These are phyloP conservation scores for Drosophila ficusphila DNA, from an alignment of 1,140 invertebrate species.

Conservation along the genomic window DNA sequence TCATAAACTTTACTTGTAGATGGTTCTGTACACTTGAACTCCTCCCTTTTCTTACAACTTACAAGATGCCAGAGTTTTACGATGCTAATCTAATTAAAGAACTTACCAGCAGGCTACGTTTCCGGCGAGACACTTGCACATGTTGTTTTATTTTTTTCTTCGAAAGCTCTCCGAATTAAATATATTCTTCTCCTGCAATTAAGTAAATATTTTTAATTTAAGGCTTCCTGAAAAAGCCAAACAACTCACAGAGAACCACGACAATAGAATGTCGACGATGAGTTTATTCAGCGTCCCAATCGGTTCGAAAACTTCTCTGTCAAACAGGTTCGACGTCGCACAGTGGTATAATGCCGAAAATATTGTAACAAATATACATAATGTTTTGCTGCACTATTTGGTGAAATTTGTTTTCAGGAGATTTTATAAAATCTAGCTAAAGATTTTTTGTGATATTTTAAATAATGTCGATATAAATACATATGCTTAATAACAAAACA, in stretches of 20 bases:
- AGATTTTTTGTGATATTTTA: no score
- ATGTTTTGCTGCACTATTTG: no score
- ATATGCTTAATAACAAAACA: not conserved
- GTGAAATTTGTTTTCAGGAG: no score
- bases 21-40: not conserved
- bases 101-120: slow-evolving; percentile 78
- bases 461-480: not conserved
- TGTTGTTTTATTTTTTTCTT: slow-evolving; percentile 29
- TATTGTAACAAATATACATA: no score
- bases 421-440: no score
- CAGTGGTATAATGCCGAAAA: not conserved
- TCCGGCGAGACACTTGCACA: slow-evolving; percentile 75
- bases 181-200: slow-evolving; percentile 16
- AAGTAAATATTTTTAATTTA: slow-evolving; percentile 1
- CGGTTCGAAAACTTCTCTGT: not conserved
- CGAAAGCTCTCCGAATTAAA: slow-evolving; percentile 3
- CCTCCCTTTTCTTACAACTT: not conserved
- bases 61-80: not conserved
- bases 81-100: slow-evolving; percentile 3
- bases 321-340: slow-evolving; percentile 6
- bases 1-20: not conserved
- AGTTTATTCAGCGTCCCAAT: slow-evolving; percentile 7
- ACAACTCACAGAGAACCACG: slow-evolving; percentile 30
- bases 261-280: slow-evolving; percentile 12
- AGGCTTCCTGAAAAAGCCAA: not conserved